phyloP scores from a whole-genome alignment of 2,888 invertebrate genomes.

The Stratiomys singularior region DNA sequence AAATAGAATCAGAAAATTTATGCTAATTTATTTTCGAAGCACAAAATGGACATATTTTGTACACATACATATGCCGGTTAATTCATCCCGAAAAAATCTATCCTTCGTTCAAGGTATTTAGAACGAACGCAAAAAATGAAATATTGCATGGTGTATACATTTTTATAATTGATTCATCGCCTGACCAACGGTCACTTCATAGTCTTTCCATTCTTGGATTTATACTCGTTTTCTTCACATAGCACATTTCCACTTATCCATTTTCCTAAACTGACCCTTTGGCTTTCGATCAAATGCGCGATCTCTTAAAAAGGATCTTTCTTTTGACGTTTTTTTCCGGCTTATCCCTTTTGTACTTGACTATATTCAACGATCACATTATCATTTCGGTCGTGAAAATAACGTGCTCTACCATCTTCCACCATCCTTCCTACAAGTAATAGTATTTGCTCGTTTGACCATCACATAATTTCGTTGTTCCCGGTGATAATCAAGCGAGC shows the following conservation, averaged over 20 bases:
- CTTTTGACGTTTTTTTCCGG: neutral
- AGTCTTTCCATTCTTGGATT: conserved; percentile 26
- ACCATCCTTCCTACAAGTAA: neutral
- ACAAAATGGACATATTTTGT: neutral
- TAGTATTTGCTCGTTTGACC: conserved; percentile 15
- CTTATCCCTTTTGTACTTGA: conserved; percentile 19
- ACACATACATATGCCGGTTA: neutral
- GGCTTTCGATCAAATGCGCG: conserved; percentile 19
- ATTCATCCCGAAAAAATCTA: neutral
- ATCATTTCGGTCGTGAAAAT: conserved; percentile 11
- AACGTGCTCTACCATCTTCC: conserved; percentile 16
- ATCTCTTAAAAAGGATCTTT: neutral
- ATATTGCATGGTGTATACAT: conserved; percentile 38
- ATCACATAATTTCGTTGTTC: conserved; percentile 43
- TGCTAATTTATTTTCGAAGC: conserved; percentile 38
- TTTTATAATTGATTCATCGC: conserved; percentile 56
- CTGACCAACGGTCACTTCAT: conserved; percentile 56
- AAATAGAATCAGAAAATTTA: conserved; percentile 20
- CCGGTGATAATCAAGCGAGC: conserved; percentile 2
- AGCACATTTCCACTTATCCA: conserved; percentile 7
- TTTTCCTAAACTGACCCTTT: conserved; percentile 19
- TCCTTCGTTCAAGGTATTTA: neutral
- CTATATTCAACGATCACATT: conserved; percentile 29
- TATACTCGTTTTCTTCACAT: conserved; percentile 10
- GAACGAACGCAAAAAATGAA: conserved; percentile 19